Evolutionary conservation across 2,888 invertebrate species (phyloP).

Genomic region (Drosophila cognata): DNA sequence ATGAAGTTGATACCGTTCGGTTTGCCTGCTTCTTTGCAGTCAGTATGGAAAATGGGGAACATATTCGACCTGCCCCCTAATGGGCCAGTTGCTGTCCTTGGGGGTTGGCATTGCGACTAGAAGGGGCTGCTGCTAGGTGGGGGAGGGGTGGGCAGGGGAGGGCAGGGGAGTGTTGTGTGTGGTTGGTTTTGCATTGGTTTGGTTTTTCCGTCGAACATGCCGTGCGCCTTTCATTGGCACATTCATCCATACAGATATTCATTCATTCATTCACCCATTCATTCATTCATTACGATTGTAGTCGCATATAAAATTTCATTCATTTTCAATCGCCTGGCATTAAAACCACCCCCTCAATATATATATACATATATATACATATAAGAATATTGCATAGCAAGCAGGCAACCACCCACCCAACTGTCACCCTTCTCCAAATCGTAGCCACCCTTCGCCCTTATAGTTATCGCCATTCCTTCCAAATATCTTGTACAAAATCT

Average conservation of each 20-base stretch:
- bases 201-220: conserved; percentile 19
- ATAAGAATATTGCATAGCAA: conserved; percentile 17
- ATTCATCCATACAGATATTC: conserved; percentile 14
- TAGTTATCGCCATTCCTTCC: conserved; percentile 6
- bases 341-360: conserved; percentile 48
- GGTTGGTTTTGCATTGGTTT: not conserved
- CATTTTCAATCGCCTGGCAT: conserved; percentile 66
- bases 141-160: too few relatives aligned
- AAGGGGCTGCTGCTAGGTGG: not conserved
- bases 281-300: conserved; percentile 42
- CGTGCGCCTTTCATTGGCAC: conserved; percentile 32
- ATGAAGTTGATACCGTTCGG: conserved; percentile 47
- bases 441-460: conserved; percentile 2
- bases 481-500: not conserved
- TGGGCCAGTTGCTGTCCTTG: conserved; percentile 19
- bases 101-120: not conserved
- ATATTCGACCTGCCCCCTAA: conserved; percentile 49
- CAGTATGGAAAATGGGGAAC: conserved; percentile 60
- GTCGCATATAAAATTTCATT: conserved; percentile 70
- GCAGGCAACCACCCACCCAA: conserved; percentile 40
- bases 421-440: conserved; percentile 16
- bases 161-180: not conserved
- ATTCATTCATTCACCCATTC: conserved; percentile 12
- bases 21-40: not conserved
- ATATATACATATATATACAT: not conserved